Percentiles rank a stretch among this genome's conserved stretches.
Conservation (phyloP, 1,140 invertebrate species). For the Drosophila chauvacae region DNA sequence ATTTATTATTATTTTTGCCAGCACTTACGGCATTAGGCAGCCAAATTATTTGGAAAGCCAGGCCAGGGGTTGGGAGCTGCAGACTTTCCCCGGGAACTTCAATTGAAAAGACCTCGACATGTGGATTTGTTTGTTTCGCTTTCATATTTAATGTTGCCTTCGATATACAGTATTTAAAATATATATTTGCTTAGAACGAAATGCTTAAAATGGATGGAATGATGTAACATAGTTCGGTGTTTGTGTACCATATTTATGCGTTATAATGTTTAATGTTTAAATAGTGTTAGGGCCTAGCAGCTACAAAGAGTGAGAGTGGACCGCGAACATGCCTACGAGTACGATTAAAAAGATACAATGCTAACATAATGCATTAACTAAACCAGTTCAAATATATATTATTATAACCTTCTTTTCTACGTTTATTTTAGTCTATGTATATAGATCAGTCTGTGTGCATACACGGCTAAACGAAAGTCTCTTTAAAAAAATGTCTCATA, state of each 20-base stretch:
- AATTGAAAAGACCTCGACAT: background rate
- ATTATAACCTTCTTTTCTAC: background rate
- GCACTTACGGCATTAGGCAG: constrained; percentile 29
- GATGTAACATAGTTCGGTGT: constrained; percentile 40
- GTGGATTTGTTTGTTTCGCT: constrained; percentile 6
- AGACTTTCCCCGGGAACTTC: constrained; percentile 2
- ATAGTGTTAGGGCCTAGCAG: background rate
- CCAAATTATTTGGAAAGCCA: constrained; percentile 19
- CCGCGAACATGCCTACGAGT: constrained; percentile 3
- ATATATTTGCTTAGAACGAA: constrained; percentile 30
- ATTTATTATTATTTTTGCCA: constrained; percentile 42
- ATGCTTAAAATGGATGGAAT: constrained; percentile 50
- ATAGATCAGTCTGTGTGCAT: constrained; percentile 64
- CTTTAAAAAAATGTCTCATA: constrained; percentile 6
- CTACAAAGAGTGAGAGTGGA: constrained; percentile 11
- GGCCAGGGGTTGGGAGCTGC: no score
- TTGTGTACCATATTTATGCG: constrained; percentile 2
- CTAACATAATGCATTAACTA: constrained; percentile 14
- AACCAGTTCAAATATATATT: background rate
- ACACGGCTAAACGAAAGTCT: constrained; percentile 55
- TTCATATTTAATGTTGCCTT: constrained; percentile 24
- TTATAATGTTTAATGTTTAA: constrained; percentile 10
- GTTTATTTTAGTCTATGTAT: constrained; percentile 32
- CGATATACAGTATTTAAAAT: constrained; percentile 32
- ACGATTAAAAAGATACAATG: constrained; percentile 2